Percentiles rank a stretch among this genome's conserved stretches.
Conservation (phyloP, 2,888 invertebrate species). For the Spialia ferax region DNA sequence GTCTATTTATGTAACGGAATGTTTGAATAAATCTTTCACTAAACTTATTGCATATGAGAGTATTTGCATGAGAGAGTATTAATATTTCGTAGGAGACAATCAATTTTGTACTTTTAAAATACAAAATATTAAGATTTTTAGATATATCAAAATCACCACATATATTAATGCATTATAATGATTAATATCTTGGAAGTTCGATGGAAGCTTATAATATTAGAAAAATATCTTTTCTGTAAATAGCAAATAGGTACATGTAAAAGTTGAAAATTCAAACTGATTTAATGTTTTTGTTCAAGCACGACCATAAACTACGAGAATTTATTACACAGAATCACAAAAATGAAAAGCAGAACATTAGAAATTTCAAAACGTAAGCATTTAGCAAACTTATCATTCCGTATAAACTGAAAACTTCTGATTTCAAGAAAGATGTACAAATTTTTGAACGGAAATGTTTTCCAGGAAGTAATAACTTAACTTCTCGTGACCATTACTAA, state of each 20-base stretch:
- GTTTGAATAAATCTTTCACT: too few relatives aligned
- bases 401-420: constrained; percentile 1
- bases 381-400: constrained; percentile 3
- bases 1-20: too few relatives aligned
- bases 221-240: too few relatives aligned
- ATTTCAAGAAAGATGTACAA: constrained; percentile 1
- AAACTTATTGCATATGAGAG: too few relatives aligned
- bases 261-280: not conserved
- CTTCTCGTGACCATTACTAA: constrained; percentile 3
- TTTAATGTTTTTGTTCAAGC: not conserved
- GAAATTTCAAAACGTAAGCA: not conserved
- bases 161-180: too few relatives aligned
- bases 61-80: too few relatives aligned
- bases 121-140: too few relatives aligned
- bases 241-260: not conserved
- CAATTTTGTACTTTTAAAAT: too few relatives aligned
- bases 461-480: constrained; percentile 4
- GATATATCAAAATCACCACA: too few relatives aligned
- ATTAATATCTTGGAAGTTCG: too few relatives aligned
- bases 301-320: not conserved
- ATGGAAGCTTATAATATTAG: too few relatives aligned
- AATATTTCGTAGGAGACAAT: too few relatives aligned
- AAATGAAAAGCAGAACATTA: not conserved
- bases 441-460: constrained; percentile 10
- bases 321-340: not conserved